These are phyloP conservation scores for Aptenodytes patagonicus DNA, from an alignment of 2,113 vertebrate species.

Conservation along the genomic window DNA sequence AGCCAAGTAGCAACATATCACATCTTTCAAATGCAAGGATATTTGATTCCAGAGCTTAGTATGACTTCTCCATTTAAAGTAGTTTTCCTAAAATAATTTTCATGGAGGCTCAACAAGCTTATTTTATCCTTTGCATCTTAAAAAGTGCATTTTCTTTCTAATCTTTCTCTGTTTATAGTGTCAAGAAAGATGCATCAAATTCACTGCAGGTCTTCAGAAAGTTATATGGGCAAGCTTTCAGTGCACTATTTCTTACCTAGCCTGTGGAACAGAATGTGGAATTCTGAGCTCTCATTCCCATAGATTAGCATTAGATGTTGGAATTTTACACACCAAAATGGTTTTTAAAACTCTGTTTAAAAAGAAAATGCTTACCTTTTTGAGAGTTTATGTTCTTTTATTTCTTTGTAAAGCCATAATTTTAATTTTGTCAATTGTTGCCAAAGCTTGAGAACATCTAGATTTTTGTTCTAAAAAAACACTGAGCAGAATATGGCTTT, in stretches of 20 bases:
- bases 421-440: neutral
- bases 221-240: neutral
- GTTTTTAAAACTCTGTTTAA: neutral
- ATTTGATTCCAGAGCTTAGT: neutral
- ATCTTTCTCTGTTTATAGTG: neutral
- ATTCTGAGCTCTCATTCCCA: neutral
- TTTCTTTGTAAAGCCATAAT: neutral
- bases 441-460: neutral
- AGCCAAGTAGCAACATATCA: neutral
- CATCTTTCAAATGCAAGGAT: neutral
- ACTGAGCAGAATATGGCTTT: neutral
- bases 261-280: neutral
- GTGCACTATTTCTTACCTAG: neutral
- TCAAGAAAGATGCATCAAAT: neutral
- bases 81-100: neutral
- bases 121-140: neutral
- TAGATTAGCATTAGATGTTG: neutral
- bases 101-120: rapidly evolving
- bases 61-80: neutral
- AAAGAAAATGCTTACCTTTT: rapidly evolving
- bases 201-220: neutral
- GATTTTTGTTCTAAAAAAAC: neutral
- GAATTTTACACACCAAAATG: neutral
- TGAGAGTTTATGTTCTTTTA: neutral
- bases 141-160: neutral